Evolutionary conservation across 2,113 vertebrate genomes (phyloP).

Genomic region (Galeopterus variegatus): DNA sequence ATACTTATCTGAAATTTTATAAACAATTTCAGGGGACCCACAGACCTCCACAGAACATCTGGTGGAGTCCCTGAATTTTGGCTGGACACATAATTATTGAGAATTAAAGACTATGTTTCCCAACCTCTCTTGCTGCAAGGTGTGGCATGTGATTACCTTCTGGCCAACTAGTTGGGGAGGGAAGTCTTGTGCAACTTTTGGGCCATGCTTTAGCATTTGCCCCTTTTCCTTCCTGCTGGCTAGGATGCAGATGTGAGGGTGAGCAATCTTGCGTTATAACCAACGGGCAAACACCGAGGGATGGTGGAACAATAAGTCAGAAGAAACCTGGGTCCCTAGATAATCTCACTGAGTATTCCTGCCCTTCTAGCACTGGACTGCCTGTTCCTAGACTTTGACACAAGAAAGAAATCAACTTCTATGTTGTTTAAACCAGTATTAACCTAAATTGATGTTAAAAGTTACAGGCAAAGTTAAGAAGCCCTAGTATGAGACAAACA

Average conservation of each 20-base stretch:
- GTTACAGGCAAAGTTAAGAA: not conserved
- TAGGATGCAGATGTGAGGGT: not conserved
- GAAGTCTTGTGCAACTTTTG: not conserved
- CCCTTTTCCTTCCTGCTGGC: not conserved
- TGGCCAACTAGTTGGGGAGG: not conserved
- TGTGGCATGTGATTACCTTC: not conserved
- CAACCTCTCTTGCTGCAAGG: not conserved
- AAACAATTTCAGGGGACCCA: constrained; percentile 34
- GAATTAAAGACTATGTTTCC: constrained; percentile 23
- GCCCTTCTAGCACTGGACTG: not conserved
- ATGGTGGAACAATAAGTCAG: not conserved
- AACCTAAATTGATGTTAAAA: constrained; percentile 18
- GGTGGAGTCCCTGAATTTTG: not conserved
- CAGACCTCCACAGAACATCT: not conserved
- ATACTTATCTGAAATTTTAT: not conserved
- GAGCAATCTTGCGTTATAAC: not conserved
- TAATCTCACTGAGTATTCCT: not conserved
- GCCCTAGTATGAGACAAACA: not conserved
- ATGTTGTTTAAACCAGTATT: not conserved
- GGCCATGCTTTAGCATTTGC: not conserved
- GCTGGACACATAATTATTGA: not conserved
- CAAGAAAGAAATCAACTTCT: constrained; percentile 20
- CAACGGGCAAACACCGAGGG: not conserved
- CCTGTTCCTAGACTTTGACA: not conserved
- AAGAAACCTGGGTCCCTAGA: not conserved